These are phyloP conservation scores for Campoletis raptor DNA, from an alignment of 2,888 invertebrate genomes.

Conservation along the genomic window DNA sequence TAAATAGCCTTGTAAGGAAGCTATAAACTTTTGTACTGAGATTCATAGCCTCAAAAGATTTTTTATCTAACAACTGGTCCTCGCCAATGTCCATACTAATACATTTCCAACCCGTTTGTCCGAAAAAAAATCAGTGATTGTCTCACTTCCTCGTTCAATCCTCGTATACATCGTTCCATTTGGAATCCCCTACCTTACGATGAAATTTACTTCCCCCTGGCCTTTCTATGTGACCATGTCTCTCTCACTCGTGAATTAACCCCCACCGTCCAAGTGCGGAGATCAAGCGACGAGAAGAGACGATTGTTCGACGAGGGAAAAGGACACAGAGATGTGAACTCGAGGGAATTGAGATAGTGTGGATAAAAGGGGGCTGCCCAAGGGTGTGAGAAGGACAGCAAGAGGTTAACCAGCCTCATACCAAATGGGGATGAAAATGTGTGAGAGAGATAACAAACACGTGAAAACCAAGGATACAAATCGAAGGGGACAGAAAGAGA, in stretches of 20 bases:
- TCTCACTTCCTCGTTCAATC: constrained; percentile 32
- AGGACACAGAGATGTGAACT: constrained; percentile 15
- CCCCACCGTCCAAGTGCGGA: constrained; percentile 52
- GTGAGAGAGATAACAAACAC: constrained; percentile 12
- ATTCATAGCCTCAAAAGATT: constrained; percentile 53
- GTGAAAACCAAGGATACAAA: constrained; percentile 43
- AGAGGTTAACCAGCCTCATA: constrained; percentile 1
- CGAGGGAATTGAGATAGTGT: constrained; percentile 33
- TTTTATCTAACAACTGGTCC: neutral
- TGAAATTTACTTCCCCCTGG: neutral
- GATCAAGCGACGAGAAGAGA: constrained; percentile 54
- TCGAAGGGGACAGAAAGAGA: constrained; percentile 36
- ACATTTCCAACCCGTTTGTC: constrained; percentile 43
- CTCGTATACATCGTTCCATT: constrained; percentile 16
- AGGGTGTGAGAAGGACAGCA: constrained; percentile 22
- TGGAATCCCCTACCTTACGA: constrained; percentile 23
- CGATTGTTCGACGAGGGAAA: constrained; percentile 9
- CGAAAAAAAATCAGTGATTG: neutral
- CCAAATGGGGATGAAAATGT: constrained; percentile 52
- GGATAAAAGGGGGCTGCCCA: constrained; percentile 3
- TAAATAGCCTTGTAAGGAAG: constrained; percentile 58
- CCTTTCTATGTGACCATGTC: neutral
- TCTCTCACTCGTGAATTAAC: constrained; percentile 62
- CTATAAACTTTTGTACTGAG: constrained; percentile 52
- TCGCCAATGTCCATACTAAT: neutral